Evolutionary conservation across 1,140 invertebrate genomes (phyloP).

Genomic region (Hylaeus volcanicus): DNA sequence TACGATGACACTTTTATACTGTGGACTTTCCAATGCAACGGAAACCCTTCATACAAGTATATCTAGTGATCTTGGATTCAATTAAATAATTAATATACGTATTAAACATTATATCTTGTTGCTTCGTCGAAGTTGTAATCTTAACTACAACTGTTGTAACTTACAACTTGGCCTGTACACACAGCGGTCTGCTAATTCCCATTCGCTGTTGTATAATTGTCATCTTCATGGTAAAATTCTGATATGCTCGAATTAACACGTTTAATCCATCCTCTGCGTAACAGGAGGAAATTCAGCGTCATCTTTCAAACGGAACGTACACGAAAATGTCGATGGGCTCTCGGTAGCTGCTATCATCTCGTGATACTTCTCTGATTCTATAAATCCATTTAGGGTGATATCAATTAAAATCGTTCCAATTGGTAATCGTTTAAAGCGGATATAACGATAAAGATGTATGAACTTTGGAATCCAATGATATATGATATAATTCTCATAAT

Average conservation of each 20-base stretch:
- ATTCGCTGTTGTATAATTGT: conserved; percentile 20
- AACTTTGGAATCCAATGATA: conserved; percentile 51
- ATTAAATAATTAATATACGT: conserved; percentile 21
- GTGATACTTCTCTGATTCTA: conserved; percentile 90
- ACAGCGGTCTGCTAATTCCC: conserved; percentile 6
- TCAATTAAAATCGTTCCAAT: conserved; percentile 36
- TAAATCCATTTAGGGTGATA: conserved; percentile 64
- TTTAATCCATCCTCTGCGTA: conserved; percentile 85
- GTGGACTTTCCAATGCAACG: conserved; percentile 1
- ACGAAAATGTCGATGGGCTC: conserved; percentile 83
- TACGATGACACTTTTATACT: conserved; percentile 6
- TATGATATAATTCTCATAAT: conserved; percentile 51
- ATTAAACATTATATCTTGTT: not conserved
- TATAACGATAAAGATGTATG: conserved; percentile 68
- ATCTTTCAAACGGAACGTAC: conserved; percentile 87
- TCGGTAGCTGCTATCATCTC: conserved; percentile 87
- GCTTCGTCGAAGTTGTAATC: not conserved
- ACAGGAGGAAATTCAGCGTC: conserved; percentile 92
- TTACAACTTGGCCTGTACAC: conserved; percentile 11
- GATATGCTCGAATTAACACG: conserved; percentile 55
- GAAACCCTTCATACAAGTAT: conserved; percentile 3
- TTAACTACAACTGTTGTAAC: not conserved
- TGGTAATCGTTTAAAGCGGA: conserved; percentile 51
- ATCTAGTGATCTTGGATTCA: not conserved
- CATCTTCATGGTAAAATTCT: conserved; percentile 37